These are phyloP conservation scores for Lymantria monacha DNA, from an alignment of 2,888 invertebrate genomes.

Conservation along the genomic window DNA sequence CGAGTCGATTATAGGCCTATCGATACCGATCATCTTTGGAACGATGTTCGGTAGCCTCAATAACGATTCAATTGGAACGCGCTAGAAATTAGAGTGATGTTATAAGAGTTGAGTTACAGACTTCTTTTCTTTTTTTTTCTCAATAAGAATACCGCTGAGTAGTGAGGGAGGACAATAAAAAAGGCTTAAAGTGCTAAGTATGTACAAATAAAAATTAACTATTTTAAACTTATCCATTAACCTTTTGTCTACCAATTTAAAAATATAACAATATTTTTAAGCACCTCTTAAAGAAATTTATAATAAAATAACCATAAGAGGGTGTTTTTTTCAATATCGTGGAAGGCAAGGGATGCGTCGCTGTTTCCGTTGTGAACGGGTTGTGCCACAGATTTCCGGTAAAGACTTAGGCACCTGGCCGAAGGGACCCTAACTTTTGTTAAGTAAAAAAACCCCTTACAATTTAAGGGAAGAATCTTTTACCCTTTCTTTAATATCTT, in stretches of 20 bases:
- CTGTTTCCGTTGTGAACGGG: slow-evolving; percentile 74
- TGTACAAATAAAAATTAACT: neutral
- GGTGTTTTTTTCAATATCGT: slow-evolving; percentile 53
- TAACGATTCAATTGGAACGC: too few relatives aligned
- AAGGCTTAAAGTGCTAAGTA: too few relatives aligned
- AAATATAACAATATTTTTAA: slow-evolving; percentile 23
- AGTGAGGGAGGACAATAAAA: too few relatives aligned
- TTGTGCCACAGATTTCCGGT: slow-evolving; percentile 78
- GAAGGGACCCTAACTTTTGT: slow-evolving; percentile 59
- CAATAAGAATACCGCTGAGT: too few relatives aligned
- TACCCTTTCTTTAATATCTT: slow-evolving; percentile 61
- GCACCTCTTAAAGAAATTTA: slow-evolving; percentile 28
- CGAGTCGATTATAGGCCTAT: too few relatives aligned
- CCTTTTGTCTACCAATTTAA: slow-evolving; percentile 13
- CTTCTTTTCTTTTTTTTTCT: too few relatives aligned
- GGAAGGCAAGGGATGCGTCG: slow-evolving; percentile 67
- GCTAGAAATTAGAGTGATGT: too few relatives aligned
- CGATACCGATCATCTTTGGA: too few relatives aligned
- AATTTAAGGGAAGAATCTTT: slow-evolving; percentile 60
- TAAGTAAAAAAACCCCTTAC: slow-evolving; percentile 58
- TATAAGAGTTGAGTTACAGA: too few relatives aligned
- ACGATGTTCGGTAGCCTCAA: too few relatives aligned
- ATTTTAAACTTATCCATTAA: slow-evolving; percentile 6
- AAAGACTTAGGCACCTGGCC: slow-evolving; percentile 74
- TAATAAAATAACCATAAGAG: slow-evolving; percentile 43